Evolutionary conservation across 2,113 vertebrate species (phyloP).

Genomic region (Brachionichthys hirsutus): DNA sequence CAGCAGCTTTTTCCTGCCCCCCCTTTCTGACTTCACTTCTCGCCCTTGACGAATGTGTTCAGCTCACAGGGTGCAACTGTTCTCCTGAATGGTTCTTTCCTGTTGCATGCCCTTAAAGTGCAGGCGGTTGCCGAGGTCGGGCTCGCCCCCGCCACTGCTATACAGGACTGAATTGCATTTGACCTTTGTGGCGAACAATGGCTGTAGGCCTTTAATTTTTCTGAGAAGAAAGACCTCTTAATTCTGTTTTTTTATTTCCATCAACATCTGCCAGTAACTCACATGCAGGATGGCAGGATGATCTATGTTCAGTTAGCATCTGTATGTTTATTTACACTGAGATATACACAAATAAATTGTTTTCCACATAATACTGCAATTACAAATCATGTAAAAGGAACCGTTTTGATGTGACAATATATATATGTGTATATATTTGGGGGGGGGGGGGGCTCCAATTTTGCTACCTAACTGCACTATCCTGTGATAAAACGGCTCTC

Average conservation of each 20-base stretch:
- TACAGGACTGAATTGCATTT: slow-evolving; percentile 78
- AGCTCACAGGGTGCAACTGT: slow-evolving; percentile 64
- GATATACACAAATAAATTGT: slow-evolving; percentile 1
- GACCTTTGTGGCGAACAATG: slow-evolving; percentile 81
- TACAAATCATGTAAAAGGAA: too few species aligned
- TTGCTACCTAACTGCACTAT: slow-evolving; percentile 33
- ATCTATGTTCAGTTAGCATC: slow-evolving; percentile 21
- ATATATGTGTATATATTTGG: too few species aligned
- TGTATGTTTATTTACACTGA: slow-evolving; percentile 3
- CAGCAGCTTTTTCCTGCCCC: slow-evolving; percentile 38
- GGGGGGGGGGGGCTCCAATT: slow-evolving; percentile 37
- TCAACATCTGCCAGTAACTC: slow-evolving; percentile 64
- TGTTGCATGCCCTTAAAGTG: slow-evolving; percentile 72
- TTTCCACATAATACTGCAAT: neutral
- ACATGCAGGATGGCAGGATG: slow-evolving; percentile 38
- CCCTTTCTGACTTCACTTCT: slow-evolving; percentile 56
- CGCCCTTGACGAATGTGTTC: slow-evolving; percentile 71
- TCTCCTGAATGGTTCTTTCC: slow-evolving; percentile 74
- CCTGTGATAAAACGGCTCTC: slow-evolving; percentile 39
- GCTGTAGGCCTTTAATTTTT: slow-evolving; percentile 75
- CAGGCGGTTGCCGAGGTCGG: slow-evolving; percentile 56
- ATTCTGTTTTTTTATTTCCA: slow-evolving; percentile 61
- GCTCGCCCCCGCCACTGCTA: slow-evolving; percentile 41
- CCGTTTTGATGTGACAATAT: too few species aligned
- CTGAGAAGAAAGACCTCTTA: slow-evolving; percentile 65